phyloP scores from a whole-genome alignment of 1,140 invertebrate genomes.

The Drosophila triauraria region DNA sequence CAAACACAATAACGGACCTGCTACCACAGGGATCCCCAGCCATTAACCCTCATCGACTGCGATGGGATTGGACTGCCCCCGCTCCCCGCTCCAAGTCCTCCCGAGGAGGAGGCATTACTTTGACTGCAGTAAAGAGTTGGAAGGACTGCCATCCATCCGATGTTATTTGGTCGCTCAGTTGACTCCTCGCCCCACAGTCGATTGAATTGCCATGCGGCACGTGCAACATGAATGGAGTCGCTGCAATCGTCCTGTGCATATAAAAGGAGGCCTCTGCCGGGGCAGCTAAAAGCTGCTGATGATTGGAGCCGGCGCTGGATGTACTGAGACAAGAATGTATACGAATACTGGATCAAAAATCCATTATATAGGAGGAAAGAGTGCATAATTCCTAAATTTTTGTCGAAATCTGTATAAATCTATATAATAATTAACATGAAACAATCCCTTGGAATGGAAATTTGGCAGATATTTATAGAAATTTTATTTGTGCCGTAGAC shows the following conservation, averaged over 20 bases:
- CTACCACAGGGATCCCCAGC: constrained; percentile 17
- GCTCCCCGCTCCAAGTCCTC: not conserved
- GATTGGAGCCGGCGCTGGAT: constrained; percentile 31
- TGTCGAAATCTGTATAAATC: too few relatives aligned
- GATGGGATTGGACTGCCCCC: constrained; percentile 18
- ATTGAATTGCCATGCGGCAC: constrained; percentile 68
- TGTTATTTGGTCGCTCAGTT: constrained; percentile 47
- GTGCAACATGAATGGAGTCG: constrained; percentile 53
- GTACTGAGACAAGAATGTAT: constrained; percentile 6
- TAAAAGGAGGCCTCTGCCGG: constrained; percentile 61
- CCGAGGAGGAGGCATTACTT: constrained; percentile 27
- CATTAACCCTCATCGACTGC: constrained; percentile 36
- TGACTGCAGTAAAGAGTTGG: constrained; percentile 46
- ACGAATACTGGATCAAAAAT: not conserved
- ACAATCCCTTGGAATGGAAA: too few relatives aligned
- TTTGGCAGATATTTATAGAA: too few relatives aligned
- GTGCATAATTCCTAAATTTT: not conserved
- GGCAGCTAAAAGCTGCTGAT: constrained; percentile 63
- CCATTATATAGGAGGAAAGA: too few relatives aligned
- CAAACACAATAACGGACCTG: constrained; percentile 46
- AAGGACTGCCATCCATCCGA: constrained; percentile 38
- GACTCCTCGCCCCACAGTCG: constrained; percentile 47
- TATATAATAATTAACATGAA: too few relatives aligned
- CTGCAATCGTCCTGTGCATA: constrained; percentile 45
- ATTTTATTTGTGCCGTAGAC: too few relatives aligned